These are phyloP conservation scores for Amphiprion clarkii DNA, from an alignment of 2,797 vertebrate genomes.

Conservation along the genomic window DNA sequence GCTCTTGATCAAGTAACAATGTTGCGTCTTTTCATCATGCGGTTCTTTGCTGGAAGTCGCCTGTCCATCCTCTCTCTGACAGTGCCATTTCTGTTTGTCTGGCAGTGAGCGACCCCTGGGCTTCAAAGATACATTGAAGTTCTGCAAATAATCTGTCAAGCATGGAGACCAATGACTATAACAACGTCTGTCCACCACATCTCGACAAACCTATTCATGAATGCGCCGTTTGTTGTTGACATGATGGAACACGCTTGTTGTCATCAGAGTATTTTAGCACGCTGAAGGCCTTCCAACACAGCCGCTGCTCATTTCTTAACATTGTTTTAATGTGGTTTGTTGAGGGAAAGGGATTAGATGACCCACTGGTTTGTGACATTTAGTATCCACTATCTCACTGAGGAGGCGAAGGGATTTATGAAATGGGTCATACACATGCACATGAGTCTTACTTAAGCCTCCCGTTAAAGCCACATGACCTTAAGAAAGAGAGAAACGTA, in stretches of 20 bases:
- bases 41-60: slow-evolving; percentile 71
- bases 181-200: slow-evolving; percentile 86
- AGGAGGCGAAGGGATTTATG: slow-evolving; percentile 83
- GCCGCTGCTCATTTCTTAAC: slow-evolving; percentile 56
- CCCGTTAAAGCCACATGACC: slow-evolving; percentile 84
- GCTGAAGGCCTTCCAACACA: slow-evolving; percentile 46
- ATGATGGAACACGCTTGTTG: slow-evolving; percentile 84
- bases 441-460: slow-evolving; percentile 84
- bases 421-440: slow-evolving; percentile 78
- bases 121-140: slow-evolving; percentile 86
- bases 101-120: slow-evolving; percentile 77
- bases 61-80: slow-evolving; percentile 80
- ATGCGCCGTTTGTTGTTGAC: slow-evolving; percentile 89
- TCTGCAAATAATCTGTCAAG: slow-evolving; percentile 83
- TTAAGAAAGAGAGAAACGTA: slow-evolving; percentile 82
- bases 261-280: slow-evolving; percentile 55
- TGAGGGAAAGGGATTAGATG: slow-evolving; percentile 78
- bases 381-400: slow-evolving; percentile 76
- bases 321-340: slow-evolving; percentile 78
- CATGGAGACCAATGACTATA: slow-evolving; percentile 59
- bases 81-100: slow-evolving; percentile 74
- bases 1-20: slow-evolving; percentile 82
- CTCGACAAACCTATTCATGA: slow-evolving; percentile 90
- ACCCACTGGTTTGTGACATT: slow-evolving; percentile 83
- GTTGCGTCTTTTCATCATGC: slow-evolving; percentile 79